These are phyloP conservation scores for Zaprionus bogoriensis DNA, from an alignment of 2,888 invertebrate species.

Conservation along the genomic window DNA sequence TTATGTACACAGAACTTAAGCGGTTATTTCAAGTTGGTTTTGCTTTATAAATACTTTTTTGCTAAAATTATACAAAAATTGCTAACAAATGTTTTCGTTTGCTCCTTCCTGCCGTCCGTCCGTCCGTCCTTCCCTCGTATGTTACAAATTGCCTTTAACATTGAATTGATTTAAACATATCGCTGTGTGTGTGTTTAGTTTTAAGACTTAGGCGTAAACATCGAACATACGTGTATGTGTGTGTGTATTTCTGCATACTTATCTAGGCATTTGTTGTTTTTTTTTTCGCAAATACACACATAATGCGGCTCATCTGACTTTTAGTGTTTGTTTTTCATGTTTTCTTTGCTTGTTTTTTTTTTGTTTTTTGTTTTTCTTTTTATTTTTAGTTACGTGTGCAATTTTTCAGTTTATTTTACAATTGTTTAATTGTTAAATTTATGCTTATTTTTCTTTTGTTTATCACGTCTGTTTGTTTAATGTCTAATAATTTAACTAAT, in stretches of 20 bases:
- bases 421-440: conserved; percentile 44
- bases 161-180: conserved; percentile 65
- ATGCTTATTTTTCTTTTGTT: conserved; percentile 48
- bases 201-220: conserved; percentile 70
- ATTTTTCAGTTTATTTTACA: conserved; percentile 56
- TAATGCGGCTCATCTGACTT: conserved; percentile 49
- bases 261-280: conserved; percentile 13
- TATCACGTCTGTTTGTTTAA: conserved; percentile 76
- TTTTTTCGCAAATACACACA: conserved; percentile 33
- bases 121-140: conserved; percentile 21
- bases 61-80: conserved; percentile 76
- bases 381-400: conserved; percentile 7
- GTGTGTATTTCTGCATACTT: conserved; percentile 3
- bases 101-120: neutral
- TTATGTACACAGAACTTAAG: conserved; percentile 67
- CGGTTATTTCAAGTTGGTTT: conserved; percentile 33
- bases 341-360: conserved; percentile 24
- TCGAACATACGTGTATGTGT: conserved; percentile 49
- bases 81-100: conserved; percentile 65
- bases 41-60: conserved; percentile 48
- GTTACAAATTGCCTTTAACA: conserved; percentile 72
- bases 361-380: conserved; percentile 6
- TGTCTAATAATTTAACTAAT: conserved; percentile 77
- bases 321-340: conserved; percentile 10
- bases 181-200: conserved; percentile 36